These are phyloP conservation scores for Rhizoglyphus robini DNA, from an alignment of 1,140 invertebrate genomes.

Conservation along the genomic window DNA sequence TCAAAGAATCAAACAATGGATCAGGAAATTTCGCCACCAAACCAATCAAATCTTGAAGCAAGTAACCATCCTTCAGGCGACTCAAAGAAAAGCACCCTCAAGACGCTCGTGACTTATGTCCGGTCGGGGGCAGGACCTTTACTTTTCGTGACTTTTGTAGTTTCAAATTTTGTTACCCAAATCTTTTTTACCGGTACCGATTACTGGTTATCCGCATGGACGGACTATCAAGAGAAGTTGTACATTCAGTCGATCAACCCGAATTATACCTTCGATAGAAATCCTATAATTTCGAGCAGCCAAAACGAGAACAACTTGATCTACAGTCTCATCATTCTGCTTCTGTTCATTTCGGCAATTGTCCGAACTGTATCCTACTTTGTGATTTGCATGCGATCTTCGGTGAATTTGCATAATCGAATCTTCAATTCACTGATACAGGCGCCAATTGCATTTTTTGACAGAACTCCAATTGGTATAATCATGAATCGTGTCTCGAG, in stretches of 20 bases:
- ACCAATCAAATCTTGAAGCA: too few relatives aligned
- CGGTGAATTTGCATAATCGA: slow-evolving; percentile 58
- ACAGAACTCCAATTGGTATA: slow-evolving; percentile 51
- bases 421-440: slow-evolving; percentile 68
- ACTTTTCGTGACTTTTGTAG: slow-evolving; percentile 17
- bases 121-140: slow-evolving; percentile 24
- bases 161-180: slow-evolving; percentile 26
- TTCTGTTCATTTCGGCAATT: slow-evolving; percentile 34
- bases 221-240: too few relatives aligned
- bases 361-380: slow-evolving; percentile 56
- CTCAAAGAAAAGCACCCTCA: too few relatives aligned
- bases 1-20: too few relatives aligned
- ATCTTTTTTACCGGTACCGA: slow-evolving; percentile 27
- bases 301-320: neutral
- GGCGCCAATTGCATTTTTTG: slow-evolving; percentile 75
- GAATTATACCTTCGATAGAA: neutral
- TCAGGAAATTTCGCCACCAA: too few relatives aligned
- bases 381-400: slow-evolving; percentile 59
- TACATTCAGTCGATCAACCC: neutral
- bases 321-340: slow-evolving; percentile 21
- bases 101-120: slow-evolving; percentile 24
- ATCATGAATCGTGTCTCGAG: slow-evolving; percentile 22
- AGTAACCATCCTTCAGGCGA: too few relatives aligned
- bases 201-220: too few relatives aligned
- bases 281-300: neutral